Evolutionary conservation across 2,797 vertebrate species (phyloP).

Genomic region (Acomys russatus): DNA sequence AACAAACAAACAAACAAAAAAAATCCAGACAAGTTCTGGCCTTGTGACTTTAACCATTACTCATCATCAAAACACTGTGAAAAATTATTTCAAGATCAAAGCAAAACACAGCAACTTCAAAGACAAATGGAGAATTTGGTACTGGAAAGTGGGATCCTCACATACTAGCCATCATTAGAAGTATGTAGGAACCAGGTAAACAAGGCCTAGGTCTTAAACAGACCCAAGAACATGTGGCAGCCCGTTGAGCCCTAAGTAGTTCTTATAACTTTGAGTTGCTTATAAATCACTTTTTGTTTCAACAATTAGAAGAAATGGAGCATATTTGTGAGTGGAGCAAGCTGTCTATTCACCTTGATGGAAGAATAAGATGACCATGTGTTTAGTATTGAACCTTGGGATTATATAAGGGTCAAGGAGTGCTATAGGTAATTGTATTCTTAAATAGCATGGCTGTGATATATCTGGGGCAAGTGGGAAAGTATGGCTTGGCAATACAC

Average conservation of each 20-base stretch:
- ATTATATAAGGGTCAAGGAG: neutral
- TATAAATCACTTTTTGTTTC: slow-evolving; percentile 27
- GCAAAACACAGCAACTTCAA: slow-evolving; percentile 79
- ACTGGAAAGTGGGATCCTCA: neutral
- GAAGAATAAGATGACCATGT: neutral
- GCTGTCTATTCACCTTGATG: neutral
- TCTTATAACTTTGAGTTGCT: slow-evolving; percentile 4
- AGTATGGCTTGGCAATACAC: neutral
- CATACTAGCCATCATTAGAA: slow-evolving; percentile 57
- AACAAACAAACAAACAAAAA: neutral
- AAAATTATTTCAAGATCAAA: slow-evolving; percentile 81
- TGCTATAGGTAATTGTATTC: neutral
- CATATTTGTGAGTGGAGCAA: neutral
- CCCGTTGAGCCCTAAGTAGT: neutral
- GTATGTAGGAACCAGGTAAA: slow-evolving; percentile 54
- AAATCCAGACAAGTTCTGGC: slow-evolving; percentile 64
- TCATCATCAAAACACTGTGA: slow-evolving; percentile 71
- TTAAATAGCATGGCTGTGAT: neutral
- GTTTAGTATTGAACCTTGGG: neutral
- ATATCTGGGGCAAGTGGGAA: neutral
- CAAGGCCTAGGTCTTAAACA: slow-evolving; percentile 51
- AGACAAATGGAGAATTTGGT: slow-evolving; percentile 62
- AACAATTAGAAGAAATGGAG: neutral
- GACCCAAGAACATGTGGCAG: neutral
- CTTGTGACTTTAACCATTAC: slow-evolving; percentile 75